phyloP scores from a whole-genome alignment of 1,140 invertebrate genomes.

The Papilio aristodemus region DNA sequence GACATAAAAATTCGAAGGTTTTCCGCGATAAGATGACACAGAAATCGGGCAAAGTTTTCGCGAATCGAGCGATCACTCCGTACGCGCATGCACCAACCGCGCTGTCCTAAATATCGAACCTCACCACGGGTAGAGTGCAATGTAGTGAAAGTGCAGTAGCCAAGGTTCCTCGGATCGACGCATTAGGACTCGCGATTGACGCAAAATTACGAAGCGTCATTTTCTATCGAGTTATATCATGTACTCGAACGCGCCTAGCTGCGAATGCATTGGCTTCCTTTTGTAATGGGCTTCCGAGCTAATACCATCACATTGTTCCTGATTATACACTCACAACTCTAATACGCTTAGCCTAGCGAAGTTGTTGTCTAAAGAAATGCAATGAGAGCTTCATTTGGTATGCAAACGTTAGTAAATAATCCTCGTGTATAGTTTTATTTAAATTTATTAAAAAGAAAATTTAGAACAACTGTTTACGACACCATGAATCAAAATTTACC shows the following conservation, averaged over 20 bases:
- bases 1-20: slow-evolving; percentile 72
- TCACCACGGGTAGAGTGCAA: slow-evolving; percentile 35
- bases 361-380: background rate
- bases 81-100: slow-evolving; percentile 24
- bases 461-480: too few relatives aligned
- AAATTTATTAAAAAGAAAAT: too few relatives aligned
- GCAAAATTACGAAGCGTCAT: slow-evolving; percentile 28
- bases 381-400: background rate
- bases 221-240: slow-evolving; percentile 21
- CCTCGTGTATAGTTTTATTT: too few relatives aligned
- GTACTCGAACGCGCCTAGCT: background rate
- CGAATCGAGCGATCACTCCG: slow-evolving; percentile 21
- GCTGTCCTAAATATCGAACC: slow-evolving; percentile 42
- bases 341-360: slow-evolving; percentile 11
- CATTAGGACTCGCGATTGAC: slow-evolving; percentile 10
- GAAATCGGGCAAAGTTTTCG: slow-evolving; percentile 56
- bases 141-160: slow-evolving; percentile 63
- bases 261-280: slow-evolving; percentile 32
- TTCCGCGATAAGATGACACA: slow-evolving; percentile 71
- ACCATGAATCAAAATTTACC: too few relatives aligned
- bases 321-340: slow-evolving; percentile 18
- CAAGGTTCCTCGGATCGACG: slow-evolving; percentile 55
- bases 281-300: slow-evolving; percentile 27
- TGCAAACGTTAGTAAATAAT: background rate
- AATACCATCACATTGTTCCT: slow-evolving; percentile 30